These are phyloP conservation scores for Tympanoctomys barrerae DNA, from an alignment of 2,797 vertebrate genomes.

Conservation along the genomic window DNA sequence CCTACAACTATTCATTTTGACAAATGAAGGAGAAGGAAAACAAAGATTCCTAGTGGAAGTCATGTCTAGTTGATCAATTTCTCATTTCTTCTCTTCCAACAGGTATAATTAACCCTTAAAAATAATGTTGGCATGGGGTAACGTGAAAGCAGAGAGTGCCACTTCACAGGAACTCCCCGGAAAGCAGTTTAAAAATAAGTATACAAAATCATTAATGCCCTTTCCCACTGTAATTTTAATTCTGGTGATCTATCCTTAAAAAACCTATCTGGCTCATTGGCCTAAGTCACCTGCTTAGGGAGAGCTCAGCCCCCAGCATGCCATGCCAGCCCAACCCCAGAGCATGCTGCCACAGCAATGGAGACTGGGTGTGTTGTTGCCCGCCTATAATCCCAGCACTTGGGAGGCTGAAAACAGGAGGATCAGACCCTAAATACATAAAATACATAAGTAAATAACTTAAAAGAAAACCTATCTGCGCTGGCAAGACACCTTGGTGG, in stretches of 20 bases:
- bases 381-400: too few species aligned
- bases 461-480: background rate
- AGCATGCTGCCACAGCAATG: too few species aligned
- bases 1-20: background rate
- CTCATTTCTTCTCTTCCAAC: background rate
- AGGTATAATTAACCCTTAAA: slow-evolving; percentile 67
- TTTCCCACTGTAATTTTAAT: slow-evolving; percentile 4
- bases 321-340: too few species aligned
- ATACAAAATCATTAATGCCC: slow-evolving; percentile 35
- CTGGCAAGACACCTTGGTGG: too few species aligned
- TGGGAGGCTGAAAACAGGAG: too few species aligned
- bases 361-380: too few species aligned
- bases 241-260: slow-evolving; percentile 27
- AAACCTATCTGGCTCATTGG: background rate
- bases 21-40: background rate
- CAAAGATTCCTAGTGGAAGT: background rate
- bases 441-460: too few species aligned
- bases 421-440: too few species aligned
- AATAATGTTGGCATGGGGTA: background rate
- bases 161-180: slow-evolving; percentile 28
- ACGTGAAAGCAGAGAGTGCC: background rate
- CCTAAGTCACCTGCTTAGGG: too few species aligned
- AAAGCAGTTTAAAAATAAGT: background rate
- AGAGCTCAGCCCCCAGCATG: too few species aligned
- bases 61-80: slow-evolving; percentile 18